These are phyloP conservation scores for Drosophila leontia DNA, from an alignment of 1,140 invertebrate species.

Conservation along the genomic window DNA sequence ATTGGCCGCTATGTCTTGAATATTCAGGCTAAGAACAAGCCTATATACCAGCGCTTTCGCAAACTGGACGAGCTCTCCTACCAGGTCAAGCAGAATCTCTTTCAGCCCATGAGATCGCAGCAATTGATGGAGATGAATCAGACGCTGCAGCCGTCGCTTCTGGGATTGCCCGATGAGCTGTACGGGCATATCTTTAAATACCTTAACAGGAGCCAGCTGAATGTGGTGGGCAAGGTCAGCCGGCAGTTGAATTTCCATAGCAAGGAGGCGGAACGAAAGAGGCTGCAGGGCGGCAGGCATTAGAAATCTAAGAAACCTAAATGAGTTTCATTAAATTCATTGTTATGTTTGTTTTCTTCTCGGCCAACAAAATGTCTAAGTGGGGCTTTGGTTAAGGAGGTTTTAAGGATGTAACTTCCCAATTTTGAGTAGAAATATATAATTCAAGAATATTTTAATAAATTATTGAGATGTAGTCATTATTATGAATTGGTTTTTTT, in stretches of 20 bases:
- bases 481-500: neutral
- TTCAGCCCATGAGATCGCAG: conserved; percentile 67
- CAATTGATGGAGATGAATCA: conserved; percentile 50
- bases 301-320: neutral
- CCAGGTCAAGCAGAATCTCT: conserved; percentile 66
- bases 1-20: conserved; percentile 71
- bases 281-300: neutral
- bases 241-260: conserved; percentile 34
- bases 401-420: neutral
- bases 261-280: conserved; percentile 19
- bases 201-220: conserved; percentile 54
- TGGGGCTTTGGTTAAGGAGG: neutral
- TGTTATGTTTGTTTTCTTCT: neutral
- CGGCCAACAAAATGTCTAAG: neutral
- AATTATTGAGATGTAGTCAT: too few relatives aligned
- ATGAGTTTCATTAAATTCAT: conserved; percentile 19
- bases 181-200: conserved; percentile 66
- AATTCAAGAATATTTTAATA: neutral
- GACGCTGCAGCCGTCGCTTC: conserved; percentile 51
- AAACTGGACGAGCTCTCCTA: conserved; percentile 65
- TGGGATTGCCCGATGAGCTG: conserved; percentile 61
- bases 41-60: conserved; percentile 59
- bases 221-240: conserved; percentile 70
- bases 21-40: conserved; percentile 45
- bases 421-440: neutral